Evolutionary conservation across 2,888 invertebrate species (phyloP), one percentile per base, ranked within the genome.

Genomic region (Drosophila meridiana): DNA sequence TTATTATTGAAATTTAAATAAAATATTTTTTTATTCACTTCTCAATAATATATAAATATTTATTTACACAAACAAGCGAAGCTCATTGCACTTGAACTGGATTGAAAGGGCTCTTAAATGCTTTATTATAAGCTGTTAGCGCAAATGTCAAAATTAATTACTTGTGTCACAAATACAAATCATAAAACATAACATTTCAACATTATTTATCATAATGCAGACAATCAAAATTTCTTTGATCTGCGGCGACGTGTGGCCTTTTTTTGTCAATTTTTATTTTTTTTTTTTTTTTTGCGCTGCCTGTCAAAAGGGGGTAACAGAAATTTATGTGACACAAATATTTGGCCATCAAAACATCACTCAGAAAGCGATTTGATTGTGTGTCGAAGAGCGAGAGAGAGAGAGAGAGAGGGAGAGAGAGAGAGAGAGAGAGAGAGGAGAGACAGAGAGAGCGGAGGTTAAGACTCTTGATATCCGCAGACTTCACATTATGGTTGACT

Each of bases 61-160:
- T 56, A 5, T 14, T 28, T 40, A 38, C 4, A 7, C 20, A 13
- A 11, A 11, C 13, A 38, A 47, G 0, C 11, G 28, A 13, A 50
- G 30, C 28, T 20, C 4, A 6, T 7, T 40, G 32, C 6, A 61
- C 30, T 38, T 34, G 42, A 43, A 53, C 36, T 42, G 3, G 7
- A 28, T 26, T 20, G 2, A 11, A 34, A 55, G 26, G 55, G 14
- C 32, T 60, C 36, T 50, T 77, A 77, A 78, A 89, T 83, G 74
- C 66, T 90, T 80, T 89, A 87, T 87, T 74, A 74, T 78, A 79
- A 87, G 73, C 87, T 87, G 87, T 90, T 90, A 78, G 87, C 83
- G 78, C 78, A 89, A 86, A 86, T 87, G 87, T 90, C 87, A 89
- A 66, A 78, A 80, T 80, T 84, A 85, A 90, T 87, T 80, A 82